Conservation (phyloP, 2,888 invertebrate species). For the Habroteleia sp. region DNA sequence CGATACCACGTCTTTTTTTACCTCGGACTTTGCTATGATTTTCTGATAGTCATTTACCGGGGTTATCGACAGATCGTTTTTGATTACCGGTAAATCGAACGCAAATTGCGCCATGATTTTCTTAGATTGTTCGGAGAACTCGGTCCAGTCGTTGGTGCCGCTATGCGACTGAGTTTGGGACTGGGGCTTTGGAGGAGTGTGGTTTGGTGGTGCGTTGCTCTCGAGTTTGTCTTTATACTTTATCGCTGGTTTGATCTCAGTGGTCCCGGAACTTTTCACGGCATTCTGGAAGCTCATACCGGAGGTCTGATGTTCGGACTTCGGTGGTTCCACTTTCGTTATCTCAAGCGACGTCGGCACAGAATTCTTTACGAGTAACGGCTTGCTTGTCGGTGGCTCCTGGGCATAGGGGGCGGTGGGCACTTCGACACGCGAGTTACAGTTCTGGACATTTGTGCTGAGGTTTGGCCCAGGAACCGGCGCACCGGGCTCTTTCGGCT, state of each 20-base stretch:
- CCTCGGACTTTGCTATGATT: conserved; percentile 67
- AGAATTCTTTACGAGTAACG: conserved; percentile 33
- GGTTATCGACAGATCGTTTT: conserved; percentile 76
- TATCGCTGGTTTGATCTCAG: conserved; percentile 27
- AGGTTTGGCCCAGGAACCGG: conserved; percentile 23
- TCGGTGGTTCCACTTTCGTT: conserved; percentile 35
- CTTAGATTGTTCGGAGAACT: conserved; percentile 69
- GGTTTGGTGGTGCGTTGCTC: conserved; percentile 64
- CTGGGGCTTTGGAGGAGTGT: conserved; percentile 64
- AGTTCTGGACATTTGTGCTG: conserved; percentile 29
- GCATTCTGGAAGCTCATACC: conserved; percentile 61
- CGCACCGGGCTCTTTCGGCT: conserved; percentile 68
- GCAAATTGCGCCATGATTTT: conserved; percentile 72
- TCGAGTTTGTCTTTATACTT: conserved; percentile 71
- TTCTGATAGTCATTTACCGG: conserved; percentile 77
- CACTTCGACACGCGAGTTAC: conserved; percentile 40
- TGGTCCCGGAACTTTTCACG: conserved; percentile 22
- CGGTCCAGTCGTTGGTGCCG: conserved; percentile 70
- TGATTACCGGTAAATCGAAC: conserved; percentile 74
- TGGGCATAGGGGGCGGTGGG: conserved; percentile 16
- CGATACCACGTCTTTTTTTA: conserved; percentile 76
- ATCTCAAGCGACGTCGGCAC: conserved; percentile 29
- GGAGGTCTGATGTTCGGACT: conserved; percentile 31
- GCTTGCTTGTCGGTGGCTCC: conserved; percentile 11
- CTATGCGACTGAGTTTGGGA: conserved; percentile 63